Evolutionary conservation across 2,113 vertebrate species (phyloP).

Genomic region (Hyperoodon ampullatus): DNA sequence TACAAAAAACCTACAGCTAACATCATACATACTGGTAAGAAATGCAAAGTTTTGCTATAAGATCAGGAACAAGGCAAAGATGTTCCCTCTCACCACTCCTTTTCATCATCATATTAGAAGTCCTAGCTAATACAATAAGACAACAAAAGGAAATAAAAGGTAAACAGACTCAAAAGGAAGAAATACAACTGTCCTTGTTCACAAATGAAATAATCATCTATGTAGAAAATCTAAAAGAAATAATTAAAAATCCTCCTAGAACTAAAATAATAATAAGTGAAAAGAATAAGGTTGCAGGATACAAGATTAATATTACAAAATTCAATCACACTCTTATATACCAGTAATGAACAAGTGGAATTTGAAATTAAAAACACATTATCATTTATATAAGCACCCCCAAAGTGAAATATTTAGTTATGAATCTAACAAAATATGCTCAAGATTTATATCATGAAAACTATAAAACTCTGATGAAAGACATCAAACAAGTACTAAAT

Average conservation of each 20-base stretch:
- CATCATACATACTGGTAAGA: background rate
- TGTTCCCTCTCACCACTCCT: background rate
- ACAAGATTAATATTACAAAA: background rate
- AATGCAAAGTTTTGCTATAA: background rate
- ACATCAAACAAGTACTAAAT: background rate
- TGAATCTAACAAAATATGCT: background rate
- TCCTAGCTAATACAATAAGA: background rate
- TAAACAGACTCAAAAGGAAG: background rate
- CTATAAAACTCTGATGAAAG: background rate
- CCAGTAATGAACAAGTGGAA: background rate
- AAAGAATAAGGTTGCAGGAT: background rate
- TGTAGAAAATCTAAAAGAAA: background rate
- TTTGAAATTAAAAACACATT: background rate
- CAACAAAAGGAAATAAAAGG: background rate
- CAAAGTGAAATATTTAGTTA: background rate
- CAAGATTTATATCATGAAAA: background rate
- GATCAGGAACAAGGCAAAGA: background rate
- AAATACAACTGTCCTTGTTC: background rate
- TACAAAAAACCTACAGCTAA: background rate
- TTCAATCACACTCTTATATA: background rate
- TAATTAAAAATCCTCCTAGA: background rate
- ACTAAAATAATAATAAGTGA: background rate
- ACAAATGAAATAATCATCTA: background rate
- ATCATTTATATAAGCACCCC: background rate
- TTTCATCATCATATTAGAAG: background rate